phyloP scores from a whole-genome alignment of 2,797 vertebrate species.

The Phataginus tetradactyla region DNA sequence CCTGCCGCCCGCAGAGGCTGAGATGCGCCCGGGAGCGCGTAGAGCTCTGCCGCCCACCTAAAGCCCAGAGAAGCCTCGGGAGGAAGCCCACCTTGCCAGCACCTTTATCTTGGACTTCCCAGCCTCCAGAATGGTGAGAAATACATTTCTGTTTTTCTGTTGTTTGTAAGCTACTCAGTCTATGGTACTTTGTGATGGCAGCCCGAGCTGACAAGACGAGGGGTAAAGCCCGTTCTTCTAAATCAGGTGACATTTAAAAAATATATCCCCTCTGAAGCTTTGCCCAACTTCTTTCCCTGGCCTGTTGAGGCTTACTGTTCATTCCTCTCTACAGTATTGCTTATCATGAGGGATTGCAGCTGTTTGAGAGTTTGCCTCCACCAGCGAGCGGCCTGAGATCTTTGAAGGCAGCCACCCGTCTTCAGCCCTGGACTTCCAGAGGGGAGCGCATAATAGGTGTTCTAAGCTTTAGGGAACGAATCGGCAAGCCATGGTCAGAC shows the following conservation, averaged over 20 bases:
- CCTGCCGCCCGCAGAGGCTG: rapidly evolving
- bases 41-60: not conserved
- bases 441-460: not conserved
- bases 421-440: not conserved
- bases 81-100: not conserved
- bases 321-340: not conserved
- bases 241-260: not conserved
- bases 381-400: not conserved
- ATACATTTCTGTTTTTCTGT: not conserved
- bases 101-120: not conserved
- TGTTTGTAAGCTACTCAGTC: not conserved
- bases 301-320: not conserved
- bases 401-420: not conserved
- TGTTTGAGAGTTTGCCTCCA: not conserved
- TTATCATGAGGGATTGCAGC: not conserved
- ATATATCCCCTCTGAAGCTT: not conserved
- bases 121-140: not conserved
- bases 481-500: not conserved
- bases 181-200: not conserved
- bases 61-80: not conserved
- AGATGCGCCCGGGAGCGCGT: rapidly evolving
- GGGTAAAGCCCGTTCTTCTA: not conserved
- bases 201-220: not conserved
- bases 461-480: not conserved
- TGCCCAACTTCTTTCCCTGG: not conserved